These are phyloP conservation scores for Sebastes wilsoni DNA, from an alignment of 2,797 vertebrate species.

Conservation along the genomic window DNA sequence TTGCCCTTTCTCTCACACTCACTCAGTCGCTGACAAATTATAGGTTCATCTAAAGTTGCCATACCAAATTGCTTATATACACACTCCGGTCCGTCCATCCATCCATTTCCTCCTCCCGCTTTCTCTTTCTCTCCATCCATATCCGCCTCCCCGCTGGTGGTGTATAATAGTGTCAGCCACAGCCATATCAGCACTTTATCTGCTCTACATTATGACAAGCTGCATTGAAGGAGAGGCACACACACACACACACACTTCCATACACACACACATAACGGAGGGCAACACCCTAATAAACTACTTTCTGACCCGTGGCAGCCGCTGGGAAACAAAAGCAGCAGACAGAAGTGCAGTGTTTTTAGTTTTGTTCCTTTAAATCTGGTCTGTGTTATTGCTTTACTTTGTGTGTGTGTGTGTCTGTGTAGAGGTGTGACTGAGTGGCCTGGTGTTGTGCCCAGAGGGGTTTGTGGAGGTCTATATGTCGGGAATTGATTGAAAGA, in stretches of 20 bases:
- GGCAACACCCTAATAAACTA: slow-evolving; percentile 29
- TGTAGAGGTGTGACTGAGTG: slow-evolving; percentile 31
- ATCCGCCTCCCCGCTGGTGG: slow-evolving; percentile 44
- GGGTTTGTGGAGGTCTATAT: slow-evolving; percentile 55
- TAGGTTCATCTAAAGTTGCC: slow-evolving; percentile 67
- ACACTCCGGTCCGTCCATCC: slow-evolving; percentile 45
- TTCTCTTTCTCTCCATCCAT: slow-evolving; percentile 34
- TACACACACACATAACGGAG: neutral
- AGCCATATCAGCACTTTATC: slow-evolving; percentile 74
- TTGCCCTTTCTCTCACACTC: slow-evolving; percentile 55
- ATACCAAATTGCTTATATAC: slow-evolving; percentile 57
- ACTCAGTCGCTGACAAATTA: slow-evolving; percentile 70
- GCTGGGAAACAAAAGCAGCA: slow-evolving; percentile 16
- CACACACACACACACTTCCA: neutral
- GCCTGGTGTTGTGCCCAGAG: slow-evolving; percentile 31
- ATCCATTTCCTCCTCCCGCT: slow-evolving; percentile 12
- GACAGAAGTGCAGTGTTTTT: slow-evolving; percentile 21
- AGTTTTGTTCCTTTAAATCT: slow-evolving; percentile 25
- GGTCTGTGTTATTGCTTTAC: slow-evolving; percentile 2
- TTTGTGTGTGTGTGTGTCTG: slow-evolving; percentile 10
- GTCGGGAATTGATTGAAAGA: slow-evolving; percentile 58
- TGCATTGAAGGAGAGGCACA: slow-evolving; percentile 7
- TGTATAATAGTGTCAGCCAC: slow-evolving; percentile 53
- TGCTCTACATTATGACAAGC: slow-evolving; percentile 60
- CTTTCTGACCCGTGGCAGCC: slow-evolving; percentile 28